These are phyloP conservation scores for Apostichopus parvimensis DNA, from an alignment of 35 echinoderm and acorn worm species.

Conservation along the genomic window DNA sequence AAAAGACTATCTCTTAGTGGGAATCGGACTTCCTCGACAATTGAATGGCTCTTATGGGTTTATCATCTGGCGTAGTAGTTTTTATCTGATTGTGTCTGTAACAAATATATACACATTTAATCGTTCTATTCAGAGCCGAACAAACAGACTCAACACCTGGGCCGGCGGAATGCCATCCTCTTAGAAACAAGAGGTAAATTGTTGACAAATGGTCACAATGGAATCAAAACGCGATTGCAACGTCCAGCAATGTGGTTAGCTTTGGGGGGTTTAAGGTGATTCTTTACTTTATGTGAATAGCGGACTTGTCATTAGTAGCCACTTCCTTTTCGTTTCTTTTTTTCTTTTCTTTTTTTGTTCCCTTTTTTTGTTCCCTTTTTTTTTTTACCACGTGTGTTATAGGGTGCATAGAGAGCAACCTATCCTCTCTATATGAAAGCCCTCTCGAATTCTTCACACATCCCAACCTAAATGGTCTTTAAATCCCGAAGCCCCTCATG, in stretches of 20 bases:
- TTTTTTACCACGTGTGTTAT: not conserved
- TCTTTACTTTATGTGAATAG: not conserved
- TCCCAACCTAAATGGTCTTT: not conserved
- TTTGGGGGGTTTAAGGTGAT: not conserved
- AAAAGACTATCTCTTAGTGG: not conserved
- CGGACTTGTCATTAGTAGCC: not conserved
- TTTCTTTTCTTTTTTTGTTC: too few species aligned
- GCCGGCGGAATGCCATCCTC: not conserved
- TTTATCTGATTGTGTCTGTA: not conserved
- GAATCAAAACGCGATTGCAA: not conserved
- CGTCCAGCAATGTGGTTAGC: not conserved
- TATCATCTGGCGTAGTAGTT: not conserved
- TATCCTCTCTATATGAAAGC: not conserved
- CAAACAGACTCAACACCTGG: not conserved
- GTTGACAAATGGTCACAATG: not conserved
- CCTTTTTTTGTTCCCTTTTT: not conserved
- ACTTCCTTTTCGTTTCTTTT: not conserved
- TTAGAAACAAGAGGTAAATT: not conserved
- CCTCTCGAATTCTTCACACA: not conserved
- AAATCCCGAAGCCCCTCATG: not conserved
- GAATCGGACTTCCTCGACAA: not conserved
- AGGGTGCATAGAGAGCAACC: not conserved
- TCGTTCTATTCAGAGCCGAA: not conserved
- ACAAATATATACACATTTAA: slow-evolving; percentile 6
- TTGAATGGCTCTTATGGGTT: not conserved